Base-by-base conservation (phyloP, 2,113 vertebrate genomes). In the Morone saxatilis region DNA sequence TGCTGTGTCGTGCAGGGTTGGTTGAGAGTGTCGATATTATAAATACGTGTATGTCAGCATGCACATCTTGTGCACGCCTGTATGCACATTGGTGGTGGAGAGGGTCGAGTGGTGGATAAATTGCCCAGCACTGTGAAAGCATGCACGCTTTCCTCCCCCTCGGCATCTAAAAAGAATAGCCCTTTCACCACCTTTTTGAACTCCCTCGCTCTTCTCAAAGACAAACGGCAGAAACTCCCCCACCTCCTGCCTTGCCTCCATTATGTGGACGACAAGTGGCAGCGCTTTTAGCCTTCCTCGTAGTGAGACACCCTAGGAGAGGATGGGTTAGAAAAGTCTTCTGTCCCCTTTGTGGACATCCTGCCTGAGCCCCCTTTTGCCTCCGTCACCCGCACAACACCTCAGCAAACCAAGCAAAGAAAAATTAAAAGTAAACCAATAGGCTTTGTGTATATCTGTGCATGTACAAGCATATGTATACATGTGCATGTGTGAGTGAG, bases 191-290 rank as follows among this genome's bases (percentile, higher is more conserved):
- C 74, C 69, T 84, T 84, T 86, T 87, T 84, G 73, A 88, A 88
- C 67, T 83, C 75, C 71, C 70, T 25, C 17, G 47, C 65, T 88
- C 56, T 76, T 79, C 81, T 84, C 47, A 76, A 89, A 88, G 71
- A 85, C 76, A 86, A 83, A 86, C 16, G 7, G 51, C 82, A 74
- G 59, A 82, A 70, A 68, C 38, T 7, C 19, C 43, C 62, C 57
- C 38, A 66, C 73, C 71, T 84, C 74, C 63, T 69, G 70, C 54
- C 41, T 80, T 8, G n/a, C 62, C 63, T 86, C 80, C 38, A 88
- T 92, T 90, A 86, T 91, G 84, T 73, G 63, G 76, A 87, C 40
- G 56, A 91, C 86, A 88, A 92, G 91, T 87, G 88, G 91, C 90
- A 90, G 89, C 45, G 80, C 92, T 91, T 91, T 92, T 76, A 84